These are phyloP conservation scores for Neogobius melanostomus DNA, from an alignment of 2,113 vertebrate species.

Conservation along the genomic window DNA sequence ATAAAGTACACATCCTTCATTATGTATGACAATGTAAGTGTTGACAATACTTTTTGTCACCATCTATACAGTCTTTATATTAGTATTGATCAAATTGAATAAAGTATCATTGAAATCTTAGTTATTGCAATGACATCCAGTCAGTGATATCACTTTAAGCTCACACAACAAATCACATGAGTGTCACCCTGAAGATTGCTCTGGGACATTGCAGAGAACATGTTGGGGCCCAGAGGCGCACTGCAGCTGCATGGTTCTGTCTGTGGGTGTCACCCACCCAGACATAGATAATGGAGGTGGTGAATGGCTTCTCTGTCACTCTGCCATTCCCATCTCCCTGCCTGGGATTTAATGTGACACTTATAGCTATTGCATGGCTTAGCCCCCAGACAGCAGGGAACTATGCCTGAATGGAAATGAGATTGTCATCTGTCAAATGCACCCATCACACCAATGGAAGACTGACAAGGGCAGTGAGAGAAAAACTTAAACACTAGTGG, in stretches of 20 bases:
- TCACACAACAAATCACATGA: conserved; percentile 37
- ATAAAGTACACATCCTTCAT: too few relatives aligned
- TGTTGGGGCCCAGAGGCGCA: conserved; percentile 47
- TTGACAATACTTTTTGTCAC: conserved; percentile 6
- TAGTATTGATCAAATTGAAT: conserved; percentile 16
- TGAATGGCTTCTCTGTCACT: conserved; percentile 67
- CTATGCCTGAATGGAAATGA: conserved; percentile 68
- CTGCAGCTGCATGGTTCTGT: conserved; percentile 55
- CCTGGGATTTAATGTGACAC: conserved; percentile 74
- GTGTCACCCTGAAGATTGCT: conserved; percentile 54
- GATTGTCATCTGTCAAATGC: conserved; percentile 73
- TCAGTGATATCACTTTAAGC: conserved; percentile 32
- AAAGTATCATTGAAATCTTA: conserved; percentile 9
- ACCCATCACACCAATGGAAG: conserved; percentile 60
- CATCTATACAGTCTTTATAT: conserved; percentile 20
- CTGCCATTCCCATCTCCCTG: conserved; percentile 57
- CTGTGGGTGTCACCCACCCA: conserved; percentile 65
- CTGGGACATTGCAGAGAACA: conserved; percentile 59
- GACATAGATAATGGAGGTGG: conserved; percentile 59
- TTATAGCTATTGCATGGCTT: conserved; percentile 71
- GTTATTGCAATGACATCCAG: conserved; percentile 11
- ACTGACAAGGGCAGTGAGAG: conserved; percentile 56
- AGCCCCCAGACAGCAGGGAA: conserved; percentile 62
- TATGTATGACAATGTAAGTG: too few relatives aligned
- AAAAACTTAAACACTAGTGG: conserved; percentile 51